These are phyloP conservation scores for Lethocerus indicus DNA, from an alignment of 1,140 invertebrate genomes.

Conservation along the genomic window DNA sequence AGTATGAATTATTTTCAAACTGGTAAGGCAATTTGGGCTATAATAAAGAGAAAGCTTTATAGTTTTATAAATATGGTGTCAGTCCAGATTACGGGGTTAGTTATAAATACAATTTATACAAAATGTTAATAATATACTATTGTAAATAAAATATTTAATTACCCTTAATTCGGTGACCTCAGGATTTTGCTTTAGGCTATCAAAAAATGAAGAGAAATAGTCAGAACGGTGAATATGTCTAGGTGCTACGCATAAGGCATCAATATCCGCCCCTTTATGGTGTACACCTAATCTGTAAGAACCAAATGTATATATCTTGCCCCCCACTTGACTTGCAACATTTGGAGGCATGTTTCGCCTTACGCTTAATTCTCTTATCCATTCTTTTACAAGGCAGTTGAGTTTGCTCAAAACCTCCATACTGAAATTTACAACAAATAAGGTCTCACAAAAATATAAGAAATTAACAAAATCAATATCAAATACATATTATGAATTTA, in stretches of 20 bases:
- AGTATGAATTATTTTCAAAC: no score
- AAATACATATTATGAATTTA: no score
- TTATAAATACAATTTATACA: no score
- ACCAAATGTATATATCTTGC: constrained; percentile 98
- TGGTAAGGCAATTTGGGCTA: no score
- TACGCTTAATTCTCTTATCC: constrained; percentile 79
- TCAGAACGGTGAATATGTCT: constrained; percentile 84
- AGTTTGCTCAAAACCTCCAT: constrained; percentile 53
- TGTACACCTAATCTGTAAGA: constrained; percentile 88
- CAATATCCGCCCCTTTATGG: constrained; percentile 95
- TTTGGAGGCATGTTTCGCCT: constrained; percentile 71
- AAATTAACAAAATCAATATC: no score
- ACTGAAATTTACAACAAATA: no score
- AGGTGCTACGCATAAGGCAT: constrained; percentile 94
- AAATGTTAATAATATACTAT: no score
- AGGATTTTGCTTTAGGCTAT: constrained; percentile 68
- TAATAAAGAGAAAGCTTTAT: no score
- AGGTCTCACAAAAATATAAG: no score
- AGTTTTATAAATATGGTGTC: no score
- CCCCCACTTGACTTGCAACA: constrained; percentile 75
- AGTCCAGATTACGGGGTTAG: no score
- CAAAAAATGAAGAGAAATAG: constrained; percentile 91
- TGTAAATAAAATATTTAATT: no score
- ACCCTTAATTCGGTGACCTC: constrained; percentile 74
- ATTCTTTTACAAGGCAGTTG: constrained; percentile 76